Conservation (phyloP, 1,140 invertebrate genomes). For the Drosophila nigrodunni region DNA sequence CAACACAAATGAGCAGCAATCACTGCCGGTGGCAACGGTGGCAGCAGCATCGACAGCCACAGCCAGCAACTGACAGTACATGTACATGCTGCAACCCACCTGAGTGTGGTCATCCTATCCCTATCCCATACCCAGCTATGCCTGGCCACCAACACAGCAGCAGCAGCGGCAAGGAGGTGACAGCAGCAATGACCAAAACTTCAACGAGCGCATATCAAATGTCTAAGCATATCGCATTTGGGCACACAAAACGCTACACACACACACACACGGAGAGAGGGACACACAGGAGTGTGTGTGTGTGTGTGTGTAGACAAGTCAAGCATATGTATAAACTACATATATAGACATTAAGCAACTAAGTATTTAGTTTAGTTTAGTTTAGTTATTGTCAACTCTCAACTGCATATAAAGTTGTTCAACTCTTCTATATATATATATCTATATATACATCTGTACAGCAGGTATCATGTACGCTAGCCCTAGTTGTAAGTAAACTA, state of each 20-base stretch:
- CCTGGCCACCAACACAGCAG: conserved; percentile 17
- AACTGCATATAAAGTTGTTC: conserved; percentile 40
- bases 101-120: conserved; percentile 57
- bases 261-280: conserved; percentile 31
- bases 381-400: conserved; percentile 42
- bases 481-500: conserved; percentile 40
- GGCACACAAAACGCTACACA: conserved; percentile 63
- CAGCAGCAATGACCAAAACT: conserved; percentile 56
- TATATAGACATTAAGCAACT: conserved; percentile 52
- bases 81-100: conserved; percentile 74
- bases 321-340: conserved; percentile 44
- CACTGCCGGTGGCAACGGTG: conserved; percentile 15
- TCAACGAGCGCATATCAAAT: conserved; percentile 82
- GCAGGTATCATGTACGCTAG: conserved; percentile 51
- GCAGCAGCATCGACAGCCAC: conserved; percentile 36
- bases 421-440: conserved; percentile 37
- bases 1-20: conserved; percentile 37
- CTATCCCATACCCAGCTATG: conserved; percentile 24
- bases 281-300: not conserved
- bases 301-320: conserved; percentile 27
- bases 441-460: conserved; percentile 32
- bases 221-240: conserved; percentile 82
- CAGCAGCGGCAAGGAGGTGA: conserved; percentile 4
- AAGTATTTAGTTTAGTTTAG: conserved; percentile 70
- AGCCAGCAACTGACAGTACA: conserved; percentile 80